phyloP scores from a whole-genome alignment of 2,113 vertebrate species.

The Alouatta palliata region DNA sequence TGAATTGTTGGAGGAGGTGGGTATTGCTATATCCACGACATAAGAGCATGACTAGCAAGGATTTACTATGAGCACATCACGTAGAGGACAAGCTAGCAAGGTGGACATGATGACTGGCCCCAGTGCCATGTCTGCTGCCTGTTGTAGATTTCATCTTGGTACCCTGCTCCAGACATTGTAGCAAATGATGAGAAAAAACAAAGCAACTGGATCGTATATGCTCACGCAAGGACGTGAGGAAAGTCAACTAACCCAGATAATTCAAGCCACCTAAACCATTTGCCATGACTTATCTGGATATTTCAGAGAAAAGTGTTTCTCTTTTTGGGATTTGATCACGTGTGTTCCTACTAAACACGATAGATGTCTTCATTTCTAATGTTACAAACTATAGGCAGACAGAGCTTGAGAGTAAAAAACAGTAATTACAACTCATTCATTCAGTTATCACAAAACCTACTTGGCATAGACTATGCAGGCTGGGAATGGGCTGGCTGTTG shows the following conservation, averaged over 20 bases:
- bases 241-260: background rate
- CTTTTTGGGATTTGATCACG: background rate
- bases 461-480: background rate
- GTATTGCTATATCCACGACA: background rate
- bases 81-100: background rate
- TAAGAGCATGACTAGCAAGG: background rate
- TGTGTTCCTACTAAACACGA: background rate
- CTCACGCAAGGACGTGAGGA: background rate
- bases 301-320: background rate
- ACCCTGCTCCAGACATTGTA: background rate
- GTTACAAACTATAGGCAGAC: background rate
- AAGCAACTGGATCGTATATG: background rate
- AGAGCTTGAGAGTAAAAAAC: background rate
- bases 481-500: background rate
- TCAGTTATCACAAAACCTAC: conserved; percentile 42
- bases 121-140: background rate
- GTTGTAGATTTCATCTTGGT: background rate
- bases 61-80: background rate
- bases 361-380: background rate
- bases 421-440: conserved; percentile 31
- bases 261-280: background rate
- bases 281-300: background rate
- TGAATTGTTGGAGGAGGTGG: background rate
- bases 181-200: background rate
- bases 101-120: background rate